Evolutionary conservation across 2,888 invertebrate genomes (phyloP).

Genomic region (Calameuta idolon): DNA sequence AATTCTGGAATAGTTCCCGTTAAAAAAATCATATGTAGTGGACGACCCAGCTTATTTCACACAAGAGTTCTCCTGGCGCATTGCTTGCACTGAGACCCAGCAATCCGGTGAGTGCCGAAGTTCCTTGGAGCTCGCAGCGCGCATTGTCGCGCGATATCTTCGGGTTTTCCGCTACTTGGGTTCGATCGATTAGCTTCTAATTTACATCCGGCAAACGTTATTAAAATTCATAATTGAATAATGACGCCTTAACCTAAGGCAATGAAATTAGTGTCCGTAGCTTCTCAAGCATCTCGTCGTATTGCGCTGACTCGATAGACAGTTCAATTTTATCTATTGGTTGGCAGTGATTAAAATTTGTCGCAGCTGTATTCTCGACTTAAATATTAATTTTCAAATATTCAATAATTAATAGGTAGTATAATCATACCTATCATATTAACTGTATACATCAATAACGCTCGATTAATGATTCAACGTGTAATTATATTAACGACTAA

Average conservation of each 20-base stretch:
- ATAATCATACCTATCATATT: not conserved
- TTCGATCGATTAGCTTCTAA: not conserved
- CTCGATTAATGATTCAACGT: not conserved
- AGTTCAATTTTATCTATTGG: not conserved
- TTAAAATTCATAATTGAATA: conserved; percentile 6
- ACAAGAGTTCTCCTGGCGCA: too few species aligned
- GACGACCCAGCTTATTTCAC: too few species aligned
- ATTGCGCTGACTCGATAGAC: not conserved
- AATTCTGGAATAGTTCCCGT: too few species aligned
- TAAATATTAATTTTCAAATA: not conserved
- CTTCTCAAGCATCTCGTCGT: not conserved
- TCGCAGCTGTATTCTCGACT: not conserved
- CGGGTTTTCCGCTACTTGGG: not conserved
- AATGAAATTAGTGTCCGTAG: not conserved
- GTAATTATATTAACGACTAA: not conserved
- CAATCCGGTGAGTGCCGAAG: too few species aligned
- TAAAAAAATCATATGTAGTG: too few species aligned
- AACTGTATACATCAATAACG: too few species aligned
- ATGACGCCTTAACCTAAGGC: not conserved
- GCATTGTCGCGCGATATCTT: too few species aligned
- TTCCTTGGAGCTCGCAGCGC: too few species aligned
- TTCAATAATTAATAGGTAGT: not conserved
- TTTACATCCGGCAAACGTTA: not conserved
- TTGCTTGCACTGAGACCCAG: too few species aligned
- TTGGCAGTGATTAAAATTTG: not conserved